Evolutionary conservation across 2,888 invertebrate species (phyloP).

Genomic region (Notodonta dromedarius): DNA sequence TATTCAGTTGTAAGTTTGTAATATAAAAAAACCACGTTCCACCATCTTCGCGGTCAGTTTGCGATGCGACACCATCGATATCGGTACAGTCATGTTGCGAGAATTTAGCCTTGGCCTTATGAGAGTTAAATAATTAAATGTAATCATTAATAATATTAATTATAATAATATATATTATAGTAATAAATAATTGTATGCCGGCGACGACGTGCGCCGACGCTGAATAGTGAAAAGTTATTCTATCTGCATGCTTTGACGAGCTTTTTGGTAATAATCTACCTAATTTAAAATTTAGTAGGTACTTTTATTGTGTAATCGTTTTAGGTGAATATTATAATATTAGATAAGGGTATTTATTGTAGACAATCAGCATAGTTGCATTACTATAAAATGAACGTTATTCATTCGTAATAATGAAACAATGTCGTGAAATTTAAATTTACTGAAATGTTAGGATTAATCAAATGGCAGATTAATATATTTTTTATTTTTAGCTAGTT

Average conservation of each 20-base stretch:
- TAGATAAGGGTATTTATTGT: conserved; percentile 84
- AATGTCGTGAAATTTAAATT: conserved; percentile 73
- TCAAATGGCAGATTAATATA: conserved; percentile 81
- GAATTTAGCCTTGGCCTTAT: conserved; percentile 85
- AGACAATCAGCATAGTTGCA: conserved; percentile 79
- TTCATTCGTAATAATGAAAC: conserved; percentile 81
- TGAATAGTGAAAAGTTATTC: conserved; percentile 79
- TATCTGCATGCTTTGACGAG: conserved; percentile 85
- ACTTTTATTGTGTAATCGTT: conserved; percentile 81
- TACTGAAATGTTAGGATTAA: conserved; percentile 75
- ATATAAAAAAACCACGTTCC: conserved; percentile 36
- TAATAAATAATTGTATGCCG: conserved; percentile 58
- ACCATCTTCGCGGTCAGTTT: conserved; percentile 49
- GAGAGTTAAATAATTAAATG: conserved; percentile 81
- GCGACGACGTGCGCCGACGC: conserved; percentile 73
- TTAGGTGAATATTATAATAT: conserved; percentile 74
- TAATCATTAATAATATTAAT: conserved; percentile 73
- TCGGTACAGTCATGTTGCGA: conserved; percentile 81
- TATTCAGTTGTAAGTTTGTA: conserved; percentile 40
- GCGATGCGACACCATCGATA: conserved; percentile 72
- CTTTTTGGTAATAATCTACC: conserved; percentile 81
- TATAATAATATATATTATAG: conserved; percentile 56
- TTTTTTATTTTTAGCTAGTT: conserved; percentile 84
- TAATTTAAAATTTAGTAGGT: conserved; percentile 82
- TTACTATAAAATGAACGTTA: conserved; percentile 77